phyloP scores from a whole-genome alignment of 2,113 vertebrate species.

The Vanacampus margaritifer region DNA sequence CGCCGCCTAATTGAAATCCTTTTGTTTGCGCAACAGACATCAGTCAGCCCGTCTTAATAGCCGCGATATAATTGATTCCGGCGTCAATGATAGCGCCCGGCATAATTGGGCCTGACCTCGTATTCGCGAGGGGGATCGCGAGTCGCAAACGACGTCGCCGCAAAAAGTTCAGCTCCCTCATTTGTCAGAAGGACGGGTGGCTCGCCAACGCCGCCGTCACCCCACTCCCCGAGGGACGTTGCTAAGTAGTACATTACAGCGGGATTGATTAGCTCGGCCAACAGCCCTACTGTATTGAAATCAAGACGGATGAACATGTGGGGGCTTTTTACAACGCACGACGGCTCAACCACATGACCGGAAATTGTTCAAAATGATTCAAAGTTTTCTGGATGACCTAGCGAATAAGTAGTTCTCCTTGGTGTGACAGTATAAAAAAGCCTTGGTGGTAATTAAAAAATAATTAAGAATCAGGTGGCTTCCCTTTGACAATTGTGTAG shows the following conservation, averaged over 20 bases:
- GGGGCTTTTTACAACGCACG: constrained; percentile 11
- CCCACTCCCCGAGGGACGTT: constrained; percentile 35
- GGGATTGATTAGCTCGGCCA: constrained; percentile 53
- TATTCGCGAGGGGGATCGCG: constrained; percentile 53
- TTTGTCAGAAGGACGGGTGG: constrained; percentile 52
- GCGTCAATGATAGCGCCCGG: constrained; percentile 58
- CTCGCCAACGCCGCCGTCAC: constrained; percentile 32
- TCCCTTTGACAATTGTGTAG: constrained; percentile 73
- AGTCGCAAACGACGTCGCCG: constrained; percentile 54
- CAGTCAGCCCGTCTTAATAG: constrained; percentile 61
- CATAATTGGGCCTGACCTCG: constrained; percentile 68
- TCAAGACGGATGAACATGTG: constrained; percentile 46
- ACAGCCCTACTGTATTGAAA: constrained; percentile 36
- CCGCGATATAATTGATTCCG: constrained; percentile 69
- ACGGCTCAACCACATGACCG: not conserved
- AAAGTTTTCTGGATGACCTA: constrained; percentile 61
- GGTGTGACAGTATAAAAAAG: constrained; percentile 34
- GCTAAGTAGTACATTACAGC: constrained; percentile 54
- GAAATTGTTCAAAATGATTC: not conserved
- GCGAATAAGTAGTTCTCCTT: constrained; percentile 61
- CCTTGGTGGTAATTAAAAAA: constrained; percentile 72
- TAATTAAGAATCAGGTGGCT: constrained; percentile 75
- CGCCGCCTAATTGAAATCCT: constrained; percentile 68
- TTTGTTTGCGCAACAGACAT: constrained; percentile 71
- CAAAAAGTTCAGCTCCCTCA: constrained; percentile 55